These are phyloP conservation scores for Lontra canadensis DNA, from an alignment of 2,113 vertebrate species.

Conservation along the genomic window DNA sequence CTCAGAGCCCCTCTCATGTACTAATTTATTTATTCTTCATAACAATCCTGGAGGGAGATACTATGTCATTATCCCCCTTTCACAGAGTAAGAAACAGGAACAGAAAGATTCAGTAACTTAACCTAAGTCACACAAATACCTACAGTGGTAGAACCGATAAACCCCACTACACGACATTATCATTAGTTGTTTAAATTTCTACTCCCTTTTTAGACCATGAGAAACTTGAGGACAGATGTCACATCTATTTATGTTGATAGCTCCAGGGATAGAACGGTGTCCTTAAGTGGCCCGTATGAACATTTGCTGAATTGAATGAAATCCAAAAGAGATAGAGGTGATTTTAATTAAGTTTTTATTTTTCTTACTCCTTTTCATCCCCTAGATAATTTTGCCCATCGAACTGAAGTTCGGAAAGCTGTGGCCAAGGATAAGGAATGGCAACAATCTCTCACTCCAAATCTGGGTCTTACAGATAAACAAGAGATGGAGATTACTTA, in stretches of 20 bases:
- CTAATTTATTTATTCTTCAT: not conserved
- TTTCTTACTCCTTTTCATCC: constrained; percentile 13
- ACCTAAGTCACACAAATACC: not conserved
- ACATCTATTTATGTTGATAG: not conserved
- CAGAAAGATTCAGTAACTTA: not conserved
- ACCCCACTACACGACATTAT: not conserved
- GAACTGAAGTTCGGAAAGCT: constrained; percentile 86
- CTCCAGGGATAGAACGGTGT: not conserved
- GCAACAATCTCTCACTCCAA: constrained; percentile 88
- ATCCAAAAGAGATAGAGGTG: not conserved
- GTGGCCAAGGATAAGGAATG: constrained; percentile 90
- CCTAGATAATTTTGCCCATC: constrained; percentile 91
- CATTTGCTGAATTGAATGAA: not conserved
- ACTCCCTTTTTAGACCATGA: not conserved
- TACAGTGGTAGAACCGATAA: not conserved
- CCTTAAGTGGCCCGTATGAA: not conserved
- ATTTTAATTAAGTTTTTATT: constrained; percentile 5
- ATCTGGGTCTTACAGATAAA: constrained; percentile 85
- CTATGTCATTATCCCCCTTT: not conserved
- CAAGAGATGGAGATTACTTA: constrained; percentile 92
- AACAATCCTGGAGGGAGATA: not conserved
- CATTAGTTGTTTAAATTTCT: not conserved
- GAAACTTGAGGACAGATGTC: not conserved
- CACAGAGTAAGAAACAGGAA: not conserved
- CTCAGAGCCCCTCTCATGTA: not conserved